Base-by-base conservation (phyloP, 2,888 invertebrate genomes). In the Charanyca ferruginea region DNA sequence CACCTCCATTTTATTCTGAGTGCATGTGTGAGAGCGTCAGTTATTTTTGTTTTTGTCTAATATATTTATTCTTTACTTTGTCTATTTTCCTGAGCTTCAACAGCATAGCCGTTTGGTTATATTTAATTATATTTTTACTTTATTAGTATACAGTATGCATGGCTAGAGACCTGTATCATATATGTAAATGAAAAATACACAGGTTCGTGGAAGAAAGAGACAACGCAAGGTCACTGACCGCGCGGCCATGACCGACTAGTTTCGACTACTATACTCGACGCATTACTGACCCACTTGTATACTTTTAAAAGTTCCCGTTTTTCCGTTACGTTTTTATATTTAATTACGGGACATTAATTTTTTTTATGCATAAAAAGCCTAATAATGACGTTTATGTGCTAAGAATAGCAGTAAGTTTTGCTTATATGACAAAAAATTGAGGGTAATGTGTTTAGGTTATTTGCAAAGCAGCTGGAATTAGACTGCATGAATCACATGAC, bases 231-330 rank as follows among this genome's bases (percentile, higher is more conserved):
- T 86, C 81, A 84, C 79, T 66, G 83, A 68, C 79, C 90, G 77
- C 77, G 63, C 90, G 92, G 82, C 92, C 91, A 83, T 87, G 89
- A 90, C 89, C 88, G 79, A 84, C 72, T 41, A 79, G 78, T 78
- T 83, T 77, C 67, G 81, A 78, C 61, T 23, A 54, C 76, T 73
- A 65, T 70, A 70, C 80, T 66, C 73, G 62, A 83, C 84, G 86
- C 42, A 72, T 84, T 81, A 83, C 83, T 91, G 90, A 91, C 92
- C 91, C 85, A 79, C 81, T 87, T 76, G 75, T 69, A 84, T 80
- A 81, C 84, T 82, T 86, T 86, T 83, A 82, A 66, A 68, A 79
- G 69, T 73, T 82, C 73, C 83, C 66, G 71, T 73, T 71, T 63
- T 55, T 63, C 72, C 68, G 66, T 70, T 80, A 60, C 45, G 13